Evolutionary conservation across 2,113 vertebrate species (phyloP), one percentile per base, ranked within the genome.

Genomic region (Anarhynchus alexandrinus): DNA sequence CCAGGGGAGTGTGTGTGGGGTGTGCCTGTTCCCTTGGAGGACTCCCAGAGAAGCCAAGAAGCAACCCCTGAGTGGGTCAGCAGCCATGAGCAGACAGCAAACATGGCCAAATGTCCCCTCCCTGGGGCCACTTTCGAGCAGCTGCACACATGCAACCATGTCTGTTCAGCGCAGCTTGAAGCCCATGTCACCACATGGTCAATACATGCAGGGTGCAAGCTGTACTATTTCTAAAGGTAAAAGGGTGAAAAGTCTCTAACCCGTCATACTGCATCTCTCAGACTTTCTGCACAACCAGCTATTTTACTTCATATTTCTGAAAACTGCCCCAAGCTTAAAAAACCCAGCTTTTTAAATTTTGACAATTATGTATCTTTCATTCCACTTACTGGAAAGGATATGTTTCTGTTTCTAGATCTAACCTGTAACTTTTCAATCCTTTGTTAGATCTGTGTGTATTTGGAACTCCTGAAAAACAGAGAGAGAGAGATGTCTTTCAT

Each of bases 91-190:
- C 15, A 77, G 54, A n/a, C 15, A 84, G 18, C 29, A 91, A 77
- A 51, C 9, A 5, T 6, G 11, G 20, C 18, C 65, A 84, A 27
- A 65, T 5, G 4, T 38, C 36, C 43, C 45, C 15, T 73, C 12
- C 7, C 17, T 23, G 11, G 17, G 9, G 36, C 29, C 20, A 21
- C 20, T 77, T 57, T 72, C 29, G 34, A 73, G 27, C 15, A 86
- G 40, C 30, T 66, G 14, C 19, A 36, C 20, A 12, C 5, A 13
- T 9, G 6, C 1, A 0, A 16, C 10, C 54, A 4, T 3, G 1
- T 54, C 77, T 49, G 6, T 26, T n/a, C 61, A 47, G 30, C 0
- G 0, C 14, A 59, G 20, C 30, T 51, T 42, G 27, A 59, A 74
- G 47, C 19, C 81, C 5, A 0, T 34, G 34, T 52, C 43, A 42